Base-by-base conservation (phyloP, 2,797 vertebrate genomes). In the Enteromius radiatus region DNA sequence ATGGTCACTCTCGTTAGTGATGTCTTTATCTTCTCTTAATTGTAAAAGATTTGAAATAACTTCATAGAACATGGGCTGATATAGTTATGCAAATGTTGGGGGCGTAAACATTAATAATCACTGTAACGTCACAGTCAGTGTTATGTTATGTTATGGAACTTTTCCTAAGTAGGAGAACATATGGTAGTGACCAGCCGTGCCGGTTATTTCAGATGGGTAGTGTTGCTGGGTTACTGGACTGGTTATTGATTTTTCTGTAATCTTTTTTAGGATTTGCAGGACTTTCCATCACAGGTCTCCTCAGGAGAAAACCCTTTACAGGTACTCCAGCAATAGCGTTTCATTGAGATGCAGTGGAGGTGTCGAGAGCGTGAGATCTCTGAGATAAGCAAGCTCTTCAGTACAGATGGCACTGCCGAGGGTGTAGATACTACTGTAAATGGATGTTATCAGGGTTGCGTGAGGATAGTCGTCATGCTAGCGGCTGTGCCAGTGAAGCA, bases 371-470 rank as follows among this genome's bases (percentile, higher is more conserved):
- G 59, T 36, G 21, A 47, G 54, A 9, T 43, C 11, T 74, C 19
- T 47, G 67, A 33, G 63, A 38, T 67, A 10, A 36, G 21, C 36
- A 47, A 59, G 49, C 15, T 17, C 4, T 65, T 70, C 21, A 33
- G 59, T 43, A 21, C 26, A 36, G 45, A 36, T 83, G 71, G 45
- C 80, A 61, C 9, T 80, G 68, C 71, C 61, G 26, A 2, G 54
- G 64, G 33, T 77, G 76, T 36, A 84, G 59, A 21, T 31, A n/a
- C 12, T 68, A 52, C 49, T 61, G 52, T 84, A 68, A 63, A 68
- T 21, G 49, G 74, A 81, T 71, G 80, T 38, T 15, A 28, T 84
- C 49, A 45, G 61, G 68, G 23, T 78, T 36, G 49, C 21, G 21
- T 54, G 71, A 74, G 49, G 31, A 74, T 8, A 54, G 47, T 3